Conservation (phyloP, 2,888 invertebrate species). For the Eupithecia insigniata region DNA sequence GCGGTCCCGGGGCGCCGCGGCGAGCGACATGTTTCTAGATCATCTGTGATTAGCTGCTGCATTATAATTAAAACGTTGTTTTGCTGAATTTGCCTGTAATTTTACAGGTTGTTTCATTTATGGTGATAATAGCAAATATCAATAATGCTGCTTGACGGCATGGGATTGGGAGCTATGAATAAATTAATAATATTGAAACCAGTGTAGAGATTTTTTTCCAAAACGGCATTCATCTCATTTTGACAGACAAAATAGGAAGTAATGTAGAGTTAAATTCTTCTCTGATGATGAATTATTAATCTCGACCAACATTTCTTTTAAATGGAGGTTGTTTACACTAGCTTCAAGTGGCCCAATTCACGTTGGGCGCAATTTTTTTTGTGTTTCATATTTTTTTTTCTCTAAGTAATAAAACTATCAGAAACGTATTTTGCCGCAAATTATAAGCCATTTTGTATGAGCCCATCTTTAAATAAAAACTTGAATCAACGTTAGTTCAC, state of each 20-base stretch:
- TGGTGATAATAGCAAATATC: background rate
- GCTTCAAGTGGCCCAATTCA: background rate
- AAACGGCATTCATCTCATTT: background rate
- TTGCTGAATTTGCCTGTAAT: background rate
- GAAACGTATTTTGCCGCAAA: background rate
- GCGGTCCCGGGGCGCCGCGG: constrained; percentile 23
- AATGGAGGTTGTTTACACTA: background rate
- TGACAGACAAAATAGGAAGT: background rate
- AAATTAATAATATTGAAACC: background rate
- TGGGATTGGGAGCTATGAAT: background rate
- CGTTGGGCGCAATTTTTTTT: background rate
- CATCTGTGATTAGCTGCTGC: constrained; percentile 39
- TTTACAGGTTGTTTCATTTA: background rate
- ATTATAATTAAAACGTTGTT: background rate
- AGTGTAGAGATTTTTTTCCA: background rate
- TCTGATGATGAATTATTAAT: background rate
- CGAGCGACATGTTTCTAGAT: constrained; percentile 27
- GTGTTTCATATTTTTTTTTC: background rate
- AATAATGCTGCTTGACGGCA: background rate
- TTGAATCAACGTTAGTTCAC: background rate
- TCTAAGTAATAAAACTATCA: background rate
- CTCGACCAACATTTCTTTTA: background rate
- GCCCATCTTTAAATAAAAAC: background rate
- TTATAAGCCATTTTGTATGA: background rate
- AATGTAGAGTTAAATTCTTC: background rate